Base-by-base conservation (phyloP, 2,797 vertebrate genomes). In the Steatocranus sp. region DNA sequence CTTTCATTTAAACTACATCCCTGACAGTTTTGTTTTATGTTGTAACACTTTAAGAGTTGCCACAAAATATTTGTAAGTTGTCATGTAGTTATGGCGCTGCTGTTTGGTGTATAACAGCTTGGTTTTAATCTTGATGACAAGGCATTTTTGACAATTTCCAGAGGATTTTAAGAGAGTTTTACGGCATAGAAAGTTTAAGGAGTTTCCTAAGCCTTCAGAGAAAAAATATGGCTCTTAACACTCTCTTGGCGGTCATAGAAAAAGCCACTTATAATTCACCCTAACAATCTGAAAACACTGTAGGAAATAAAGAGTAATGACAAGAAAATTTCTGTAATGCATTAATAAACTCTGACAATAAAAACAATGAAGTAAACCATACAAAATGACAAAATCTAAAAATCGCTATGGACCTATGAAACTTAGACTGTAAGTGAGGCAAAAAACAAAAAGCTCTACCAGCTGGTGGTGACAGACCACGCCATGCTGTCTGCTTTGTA, bases 81-180 rank as follows among this genome's bases (percentile, higher is more conserved):
- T 20, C 34, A 3, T 43, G 15, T 43, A 18, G 32, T 20, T 12
- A 6, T 1, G 48, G 34, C 6, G 15, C 10, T 7, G 17, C 11
- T 79, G 73, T 61, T 76, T 54, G 12, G 50, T 23, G 74, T 50
- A 8, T 61, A 43, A 38, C 27, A 8, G 34, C 2, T 61, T 76
- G 56, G 20, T 70, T 83, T 80, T 20, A 75, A 36, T 79, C 56
- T 58, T 27, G 32, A 79, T 79, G 41, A 78, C 49, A 34, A 73
- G 81, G 48, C 70, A 77, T 74, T 78, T 80, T 34, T 74, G 17
- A 78, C 27, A 75, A 73, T 83, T 88, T 84, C 4, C 23, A 46
- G 11, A 7, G 4, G 2, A 11, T 63, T 85, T 75, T 2, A n/a
- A 56, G 23, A 51, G 30, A 48, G 50, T 61, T 86, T 82, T 74